A percentile compares a stretch with the other conserved stretches of the same genome.
phyloP scores from a whole-genome alignment of 30 jellyfish, hydroid and myxozoan genomes.

The Euphysa ruthae region DNA sequence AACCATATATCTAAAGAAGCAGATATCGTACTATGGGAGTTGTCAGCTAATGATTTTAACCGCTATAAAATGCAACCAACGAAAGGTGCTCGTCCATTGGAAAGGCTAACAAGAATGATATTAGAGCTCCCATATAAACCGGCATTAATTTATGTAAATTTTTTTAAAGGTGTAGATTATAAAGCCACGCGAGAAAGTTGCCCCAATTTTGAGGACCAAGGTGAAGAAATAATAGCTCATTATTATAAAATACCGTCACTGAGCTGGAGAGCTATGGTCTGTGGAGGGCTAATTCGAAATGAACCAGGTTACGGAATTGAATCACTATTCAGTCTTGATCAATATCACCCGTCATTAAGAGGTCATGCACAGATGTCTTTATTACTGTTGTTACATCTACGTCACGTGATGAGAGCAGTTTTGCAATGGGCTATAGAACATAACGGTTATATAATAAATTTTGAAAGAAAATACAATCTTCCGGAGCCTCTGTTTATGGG shows the following conservation, averaged over 20 bases:
- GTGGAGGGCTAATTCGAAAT: slow-evolving; percentile 60
- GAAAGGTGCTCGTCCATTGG: slow-evolving; percentile 94
- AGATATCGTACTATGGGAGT: slow-evolving; percentile 75
- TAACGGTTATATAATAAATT: slow-evolving; percentile 62
- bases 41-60: slow-evolving; percentile 90
- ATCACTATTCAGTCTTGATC: slow-evolving; percentile 79
- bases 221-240: slow-evolving; percentile 89
- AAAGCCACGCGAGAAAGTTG: slow-evolving; percentile 52
- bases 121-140: slow-evolving; percentile 74
- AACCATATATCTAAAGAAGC: slow-evolving; percentile 69
- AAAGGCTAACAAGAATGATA: slow-evolving; percentile 87
- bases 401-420: slow-evolving; percentile 98
- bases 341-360: slow-evolving; percentile 86
- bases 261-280: slow-evolving; percentile 98
- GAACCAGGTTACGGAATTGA: slow-evolving; percentile 50
- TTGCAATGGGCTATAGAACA: slow-evolving; percentile 76
- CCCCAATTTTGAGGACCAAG: slow-evolving; percentile 97
- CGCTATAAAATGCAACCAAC: slow-evolving; percentile 81
- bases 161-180: slow-evolving; percentile 94
- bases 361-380: slow-evolving; percentile 97
- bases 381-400: slow-evolving; percentile 65
- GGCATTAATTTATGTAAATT: slow-evolving; percentile 73
- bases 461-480: slow-evolving; percentile 32
- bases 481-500: slow-evolving; percentile 95
- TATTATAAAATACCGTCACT: slow-evolving; percentile 78